Evolutionary conservation across 2,888 invertebrate genomes (phyloP), one percentile per base, ranked within the genome.

Genomic region (Pyrochroa serraticornis): DNA sequence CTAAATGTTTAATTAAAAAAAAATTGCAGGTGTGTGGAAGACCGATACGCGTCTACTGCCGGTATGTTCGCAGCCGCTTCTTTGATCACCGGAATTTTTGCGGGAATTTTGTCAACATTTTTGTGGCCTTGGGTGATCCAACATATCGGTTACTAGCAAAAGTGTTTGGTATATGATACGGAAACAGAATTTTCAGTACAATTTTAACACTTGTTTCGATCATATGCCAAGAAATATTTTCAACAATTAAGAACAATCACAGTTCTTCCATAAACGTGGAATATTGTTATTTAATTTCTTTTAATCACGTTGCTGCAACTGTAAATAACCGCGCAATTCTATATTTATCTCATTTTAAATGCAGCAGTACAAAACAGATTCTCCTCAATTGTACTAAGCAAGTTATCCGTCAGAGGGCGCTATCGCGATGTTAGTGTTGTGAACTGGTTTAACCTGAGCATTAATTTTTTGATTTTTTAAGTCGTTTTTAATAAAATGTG

Each of bases 21-120:
- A 56, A 56, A 64, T 82, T 83, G 42, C 80, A 93, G 94, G 63
- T 86, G 84, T 35, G 93, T 94, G 9, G 89, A 91, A n/a, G 87
- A 89, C 0, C 88, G 92, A 71, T 83, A 94, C 77, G 90, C 93
- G 9, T 82, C 90, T 0, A 89, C 88, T 0, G 97, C 97, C 0
- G 97, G 97, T 54, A 98, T 98, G 98, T 92, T 95, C 78, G 97
- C 93, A 37, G 95, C 93, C 0, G 96, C 98, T 12, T 90, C 90
- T 71, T 84, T 99, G 1, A 90, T 97, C 32, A 89, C 94, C 0
- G 97, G 97, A 39, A 91, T 97, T 44, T 87, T 93, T 58, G 73
- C 81, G 6, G 97, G 97, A n/a, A 87, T 97, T 58, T 74, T 86
- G 61, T 89, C 91, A 75, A 87, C 92, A 0, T 84, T 89, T 67